Conservation (phyloP, 2,797 vertebrate species). For the Catharus ustulatus region DNA sequence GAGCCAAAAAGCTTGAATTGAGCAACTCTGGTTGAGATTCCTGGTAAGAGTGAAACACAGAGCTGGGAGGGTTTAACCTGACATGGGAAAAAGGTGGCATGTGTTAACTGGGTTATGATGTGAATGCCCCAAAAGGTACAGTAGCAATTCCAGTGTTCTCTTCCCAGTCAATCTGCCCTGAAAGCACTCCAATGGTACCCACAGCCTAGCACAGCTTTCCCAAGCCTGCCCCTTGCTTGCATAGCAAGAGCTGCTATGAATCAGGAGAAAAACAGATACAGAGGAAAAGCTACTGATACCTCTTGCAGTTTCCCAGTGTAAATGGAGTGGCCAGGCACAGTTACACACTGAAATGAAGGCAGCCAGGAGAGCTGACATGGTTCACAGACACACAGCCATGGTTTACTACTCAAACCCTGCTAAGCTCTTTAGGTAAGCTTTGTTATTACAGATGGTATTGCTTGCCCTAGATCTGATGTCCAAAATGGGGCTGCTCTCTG, state of each 20-base stretch:
- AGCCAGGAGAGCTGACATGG: not conserved
- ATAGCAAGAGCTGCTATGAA: not conserved
- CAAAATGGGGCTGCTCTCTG: not conserved
- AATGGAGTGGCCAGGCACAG: not conserved
- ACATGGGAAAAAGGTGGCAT: not conserved
- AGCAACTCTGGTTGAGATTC: not conserved
- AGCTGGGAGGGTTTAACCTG: not conserved
- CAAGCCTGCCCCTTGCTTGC: not conserved
- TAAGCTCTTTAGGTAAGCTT: conserved; percentile 47
- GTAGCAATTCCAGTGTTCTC: not conserved
- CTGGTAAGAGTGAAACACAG: not conserved
- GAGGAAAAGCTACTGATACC: not conserved
- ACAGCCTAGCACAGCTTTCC: not conserved
- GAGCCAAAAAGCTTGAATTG: not conserved
- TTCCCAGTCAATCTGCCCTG: not conserved
- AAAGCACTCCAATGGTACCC: not conserved
- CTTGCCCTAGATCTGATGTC: conserved; percentile 35
- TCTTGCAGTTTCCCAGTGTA: not conserved
- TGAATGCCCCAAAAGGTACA: not conserved
- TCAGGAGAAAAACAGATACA: not conserved
- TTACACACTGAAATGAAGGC: not conserved
- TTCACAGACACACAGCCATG: not conserved
- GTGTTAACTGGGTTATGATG: not conserved
- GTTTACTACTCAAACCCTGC: not conserved
- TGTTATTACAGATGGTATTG: conserved; percentile 45